These are phyloP conservation scores for Hydriomena furcata DNA, from an alignment of 2,888 invertebrate species.

Conservation along the genomic window DNA sequence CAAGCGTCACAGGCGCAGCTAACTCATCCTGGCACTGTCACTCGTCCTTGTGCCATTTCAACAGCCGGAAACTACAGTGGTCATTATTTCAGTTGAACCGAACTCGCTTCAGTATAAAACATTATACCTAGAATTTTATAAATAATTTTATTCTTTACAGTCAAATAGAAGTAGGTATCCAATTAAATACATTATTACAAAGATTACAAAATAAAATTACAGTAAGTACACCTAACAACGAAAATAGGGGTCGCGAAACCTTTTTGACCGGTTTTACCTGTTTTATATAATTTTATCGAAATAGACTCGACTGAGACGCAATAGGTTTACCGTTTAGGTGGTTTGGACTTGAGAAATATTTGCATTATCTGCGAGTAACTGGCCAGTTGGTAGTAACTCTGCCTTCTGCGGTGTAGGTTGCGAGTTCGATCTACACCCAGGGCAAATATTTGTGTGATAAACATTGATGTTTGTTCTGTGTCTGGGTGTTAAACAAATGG, in stretches of 20 bases:
- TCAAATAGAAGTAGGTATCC: slow-evolving; percentile 54
- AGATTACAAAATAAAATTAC: slow-evolving; percentile 57
- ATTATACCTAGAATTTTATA: slow-evolving; percentile 64
- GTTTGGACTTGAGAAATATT: too few relatives aligned
- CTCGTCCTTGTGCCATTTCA: slow-evolving; percentile 8
- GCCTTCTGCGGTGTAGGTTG: too few relatives aligned
- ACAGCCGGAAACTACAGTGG: slow-evolving; percentile 1
- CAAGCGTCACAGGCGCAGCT: too few relatives aligned
- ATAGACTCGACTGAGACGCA: too few relatives aligned
- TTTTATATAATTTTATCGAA: too few relatives aligned
- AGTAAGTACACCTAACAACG: slow-evolving; percentile 67
- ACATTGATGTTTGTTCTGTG: too few relatives aligned
- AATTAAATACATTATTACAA: slow-evolving; percentile 54
- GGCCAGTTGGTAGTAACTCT: too few relatives aligned
- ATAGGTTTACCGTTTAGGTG: too few relatives aligned
- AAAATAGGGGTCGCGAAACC: slow-evolving; percentile 34
- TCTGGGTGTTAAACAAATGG: too few relatives aligned
- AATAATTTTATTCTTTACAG: slow-evolving; percentile 70
- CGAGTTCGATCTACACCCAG: too few relatives aligned
- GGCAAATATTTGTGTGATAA: too few relatives aligned
- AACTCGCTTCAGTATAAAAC: slow-evolving; percentile 60
- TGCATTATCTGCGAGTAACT: too few relatives aligned
- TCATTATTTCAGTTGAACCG: slow-evolving; percentile 32
- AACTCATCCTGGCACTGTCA: neutral
- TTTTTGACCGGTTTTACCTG: neutral